Percentiles rank a stretch among this genome's conserved stretches.
Conservation (phyloP, 2,113 vertebrate species). For the Aspidoscelis tigris region DNA sequence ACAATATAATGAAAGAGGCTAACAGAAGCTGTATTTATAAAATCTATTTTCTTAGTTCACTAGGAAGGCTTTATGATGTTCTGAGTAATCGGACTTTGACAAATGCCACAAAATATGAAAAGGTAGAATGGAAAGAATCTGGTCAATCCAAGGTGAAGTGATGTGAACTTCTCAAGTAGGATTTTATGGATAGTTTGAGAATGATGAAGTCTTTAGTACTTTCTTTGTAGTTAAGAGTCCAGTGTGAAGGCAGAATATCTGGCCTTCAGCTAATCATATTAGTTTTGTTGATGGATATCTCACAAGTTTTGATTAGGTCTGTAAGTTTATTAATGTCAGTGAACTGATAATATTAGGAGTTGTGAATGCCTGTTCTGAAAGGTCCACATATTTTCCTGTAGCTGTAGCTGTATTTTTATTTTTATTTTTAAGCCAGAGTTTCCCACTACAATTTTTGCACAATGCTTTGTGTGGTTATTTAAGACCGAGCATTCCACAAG, state of each 20-base stretch:
- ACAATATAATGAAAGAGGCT: not conserved
- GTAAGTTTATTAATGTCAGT: slow-evolving; percentile 26
- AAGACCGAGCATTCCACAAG: slow-evolving; percentile 6
- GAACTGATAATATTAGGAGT: slow-evolving; percentile 28
- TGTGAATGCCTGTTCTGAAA: slow-evolving; percentile 24
- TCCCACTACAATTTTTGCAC: slow-evolving; percentile 8
- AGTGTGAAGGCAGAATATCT: not conserved
- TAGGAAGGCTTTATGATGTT: not conserved
- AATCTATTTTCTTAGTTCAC: not conserved
- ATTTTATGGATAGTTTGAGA: not conserved
- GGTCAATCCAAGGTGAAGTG: slow-evolving; percentile 1
- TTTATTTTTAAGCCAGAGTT: slow-evolving; percentile 14
- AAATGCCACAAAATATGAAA: not conserved
- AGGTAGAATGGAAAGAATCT: not conserved
- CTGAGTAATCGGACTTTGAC: not conserved
- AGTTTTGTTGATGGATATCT: slow-evolving; percentile 28
- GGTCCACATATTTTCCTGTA: not conserved
- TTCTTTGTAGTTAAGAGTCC: slow-evolving; percentile 10
- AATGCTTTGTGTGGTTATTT: slow-evolving; percentile 26
- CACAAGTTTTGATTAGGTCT: slow-evolving; percentile 27
- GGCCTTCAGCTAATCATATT: slow-evolving; percentile 29
- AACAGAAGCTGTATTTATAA: not conserved
- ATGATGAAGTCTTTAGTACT: not conserved
- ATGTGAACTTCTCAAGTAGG: not conserved
- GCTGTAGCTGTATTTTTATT: not conserved